Evolutionary conservation across 2,888 invertebrate genomes (phyloP), one percentile per base, ranked within the genome.

Genomic region (Hirtodrosophila confusa): DNA sequence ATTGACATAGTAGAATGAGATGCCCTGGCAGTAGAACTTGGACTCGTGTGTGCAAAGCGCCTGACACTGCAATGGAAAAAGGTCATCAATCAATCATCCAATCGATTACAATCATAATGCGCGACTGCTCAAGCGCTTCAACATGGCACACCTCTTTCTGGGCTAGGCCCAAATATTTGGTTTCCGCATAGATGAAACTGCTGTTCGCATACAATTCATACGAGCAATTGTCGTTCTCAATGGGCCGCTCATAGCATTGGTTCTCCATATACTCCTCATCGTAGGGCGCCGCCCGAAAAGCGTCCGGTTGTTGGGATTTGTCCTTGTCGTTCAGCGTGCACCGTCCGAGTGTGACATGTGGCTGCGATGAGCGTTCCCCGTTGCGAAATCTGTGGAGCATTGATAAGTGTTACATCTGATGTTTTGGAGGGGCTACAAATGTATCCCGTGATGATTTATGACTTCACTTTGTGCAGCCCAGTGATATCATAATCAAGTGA

Each of bases 181-280:
- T 79, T 87, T 91, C 91, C 78, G 92, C 93, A 89, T 95, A 95
- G 70, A 93, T 93, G 79, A 95, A 91, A 12, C 94, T 94, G 78
- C 94, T 93, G 86, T 95, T 95, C 70, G 93, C 93, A 90, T 94
- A 96, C 90, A 96, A 94, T 89, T 96, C 96, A 83, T 95, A 96
- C 0, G 96, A 94, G 90, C 96, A 96, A 89, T 94, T 94, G 77
- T 95, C 94, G 62, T 82, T 89, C 74, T 91, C 90, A 12, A 88
- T 78, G 40, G 89, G 93, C 80, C 94, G 93, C 87, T 94, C 93
- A 70, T 93, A 92, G 91, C 97, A 97, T 87, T 96, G 95, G 91
- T 95, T 96, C 90, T 97, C 96, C 78, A 97, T 94, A 90, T 97
- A 97, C 84, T 96, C 95, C 31, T 96, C 95, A 78, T 95, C 94